phyloP scores from a whole-genome alignment of 1,140 invertebrate genomes.

The Leptinotarsa defecta region DNA sequence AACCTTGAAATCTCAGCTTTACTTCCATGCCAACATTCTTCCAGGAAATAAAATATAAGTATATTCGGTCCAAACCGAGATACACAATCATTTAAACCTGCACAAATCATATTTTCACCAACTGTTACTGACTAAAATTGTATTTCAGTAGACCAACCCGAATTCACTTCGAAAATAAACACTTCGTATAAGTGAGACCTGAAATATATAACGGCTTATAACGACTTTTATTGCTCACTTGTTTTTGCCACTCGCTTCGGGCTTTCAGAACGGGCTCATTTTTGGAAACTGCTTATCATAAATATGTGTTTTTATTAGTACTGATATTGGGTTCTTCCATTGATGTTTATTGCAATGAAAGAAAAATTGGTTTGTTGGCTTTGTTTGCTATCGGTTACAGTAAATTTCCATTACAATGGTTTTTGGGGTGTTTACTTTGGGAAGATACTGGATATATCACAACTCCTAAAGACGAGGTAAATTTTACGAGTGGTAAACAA shows the following conservation, averaged over 20 bases:
- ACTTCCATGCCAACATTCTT: background rate
- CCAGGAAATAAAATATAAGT: slow-evolving; percentile 10
- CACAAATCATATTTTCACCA: slow-evolving; percentile 52
- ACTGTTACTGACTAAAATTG: slow-evolving; percentile 52
- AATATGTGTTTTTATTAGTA: slow-evolving; percentile 32
- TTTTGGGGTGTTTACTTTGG: no score
- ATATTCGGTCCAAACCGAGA: slow-evolving; percentile 6
- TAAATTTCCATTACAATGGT: no score
- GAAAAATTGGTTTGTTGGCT: background rate
- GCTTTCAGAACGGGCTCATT: slow-evolving; percentile 29
- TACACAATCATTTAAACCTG: slow-evolving; percentile 49
- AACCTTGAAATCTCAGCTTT: no score
- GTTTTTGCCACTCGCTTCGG: slow-evolving; percentile 32
- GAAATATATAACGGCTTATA: slow-evolving; percentile 47
- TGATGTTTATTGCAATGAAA: slow-evolving; percentile 16
- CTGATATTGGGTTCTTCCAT: slow-evolving; percentile 15
- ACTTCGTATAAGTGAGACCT: slow-evolving; percentile 35
- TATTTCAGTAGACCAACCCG: slow-evolving; percentile 47
- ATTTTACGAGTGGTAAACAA: no score
- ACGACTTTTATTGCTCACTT: slow-evolving; percentile 48
- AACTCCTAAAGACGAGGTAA: no score
- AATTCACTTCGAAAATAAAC: slow-evolving; percentile 47
- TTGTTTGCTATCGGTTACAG: no score
- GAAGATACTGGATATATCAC: no score
- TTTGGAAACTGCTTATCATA: slow-evolving; percentile 35